Conservation (phyloP, 2,888 invertebrate genomes). For the Morpho helenor region DNA sequence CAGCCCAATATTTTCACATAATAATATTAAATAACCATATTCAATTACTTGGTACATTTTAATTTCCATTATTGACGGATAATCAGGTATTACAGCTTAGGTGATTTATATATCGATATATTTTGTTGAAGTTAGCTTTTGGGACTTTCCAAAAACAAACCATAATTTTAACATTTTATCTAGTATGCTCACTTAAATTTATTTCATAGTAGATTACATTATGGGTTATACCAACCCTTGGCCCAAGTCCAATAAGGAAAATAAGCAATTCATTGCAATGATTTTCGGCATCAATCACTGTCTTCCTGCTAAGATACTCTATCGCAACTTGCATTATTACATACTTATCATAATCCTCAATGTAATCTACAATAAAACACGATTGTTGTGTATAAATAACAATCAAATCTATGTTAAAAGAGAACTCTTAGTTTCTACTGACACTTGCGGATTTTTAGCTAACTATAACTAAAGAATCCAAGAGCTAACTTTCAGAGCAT, state of each 20-base stretch:
- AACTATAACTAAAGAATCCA: constrained; percentile 34
- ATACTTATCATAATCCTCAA: too few species aligned
- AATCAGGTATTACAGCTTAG: too few species aligned
- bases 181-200: not conserved
- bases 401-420: too few species aligned
- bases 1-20: constrained; percentile 17
- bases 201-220: not conserved
- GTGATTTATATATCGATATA: constrained; percentile 33
- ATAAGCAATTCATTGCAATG: constrained; percentile 35
- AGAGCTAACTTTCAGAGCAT: constrained; percentile 43
- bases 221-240: constrained; percentile 23
- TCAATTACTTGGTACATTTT: constrained; percentile 1
- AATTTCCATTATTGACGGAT: too few species aligned
- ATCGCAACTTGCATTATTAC: constrained; percentile 11
- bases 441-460: too few species aligned
- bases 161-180: too few species aligned
- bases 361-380: too few species aligned
- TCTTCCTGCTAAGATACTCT: constrained; percentile 25
- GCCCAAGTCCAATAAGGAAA: constrained; percentile 39
- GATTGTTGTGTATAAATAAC: too few species aligned
- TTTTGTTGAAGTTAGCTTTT: constrained; percentile 43
- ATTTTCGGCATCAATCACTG: constrained; percentile 48
- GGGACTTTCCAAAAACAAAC: constrained; percentile 17
- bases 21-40: constrained; percentile 9
- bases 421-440: too few species aligned